A percentile compares a stretch with the other conserved stretches of the same genome.
Conservation (phyloP, 2,113 vertebrate species). For the Calidris pygmaea region DNA sequence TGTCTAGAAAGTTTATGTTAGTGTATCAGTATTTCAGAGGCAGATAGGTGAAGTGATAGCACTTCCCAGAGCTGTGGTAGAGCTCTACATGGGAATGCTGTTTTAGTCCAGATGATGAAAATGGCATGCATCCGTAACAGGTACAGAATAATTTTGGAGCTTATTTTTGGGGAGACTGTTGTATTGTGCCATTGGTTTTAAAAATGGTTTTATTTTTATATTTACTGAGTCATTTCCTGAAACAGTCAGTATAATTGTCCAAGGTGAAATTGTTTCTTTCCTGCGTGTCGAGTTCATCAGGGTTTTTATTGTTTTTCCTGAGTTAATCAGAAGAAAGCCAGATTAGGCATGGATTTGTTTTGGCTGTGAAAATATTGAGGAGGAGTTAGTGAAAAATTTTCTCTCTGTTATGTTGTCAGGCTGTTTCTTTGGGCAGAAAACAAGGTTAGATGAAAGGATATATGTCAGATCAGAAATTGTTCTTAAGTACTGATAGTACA, state of each 20-base stretch:
- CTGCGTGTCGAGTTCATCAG: neutral
- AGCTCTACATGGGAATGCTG: neutral
- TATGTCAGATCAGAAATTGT: neutral
- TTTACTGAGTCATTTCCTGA: neutral
- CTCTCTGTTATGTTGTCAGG: neutral
- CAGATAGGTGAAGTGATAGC: neutral
- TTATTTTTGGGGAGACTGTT: neutral
- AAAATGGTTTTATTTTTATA: neutral
- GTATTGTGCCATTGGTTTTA: neutral
- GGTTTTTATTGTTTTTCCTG: neutral
- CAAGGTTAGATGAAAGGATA: neutral
- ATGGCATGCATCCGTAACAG: neutral
- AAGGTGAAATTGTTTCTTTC: neutral
- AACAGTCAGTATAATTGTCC: neutral
- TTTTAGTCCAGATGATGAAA: neutral
- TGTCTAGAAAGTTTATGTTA: neutral
- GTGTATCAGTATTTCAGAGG: neutral
- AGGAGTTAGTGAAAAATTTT: neutral
- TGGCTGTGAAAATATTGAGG: neutral
- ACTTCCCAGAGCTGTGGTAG: neutral
- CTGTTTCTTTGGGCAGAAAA: neutral
- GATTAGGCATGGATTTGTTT: neutral
- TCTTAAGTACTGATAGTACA: neutral
- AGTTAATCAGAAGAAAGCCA: neutral
- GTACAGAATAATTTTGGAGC: neutral